Evolutionary conservation across 1,140 invertebrate genomes (phyloP), one percentile per base, ranked within the genome.

Genomic region (Thereuonema tuberculata): DNA sequence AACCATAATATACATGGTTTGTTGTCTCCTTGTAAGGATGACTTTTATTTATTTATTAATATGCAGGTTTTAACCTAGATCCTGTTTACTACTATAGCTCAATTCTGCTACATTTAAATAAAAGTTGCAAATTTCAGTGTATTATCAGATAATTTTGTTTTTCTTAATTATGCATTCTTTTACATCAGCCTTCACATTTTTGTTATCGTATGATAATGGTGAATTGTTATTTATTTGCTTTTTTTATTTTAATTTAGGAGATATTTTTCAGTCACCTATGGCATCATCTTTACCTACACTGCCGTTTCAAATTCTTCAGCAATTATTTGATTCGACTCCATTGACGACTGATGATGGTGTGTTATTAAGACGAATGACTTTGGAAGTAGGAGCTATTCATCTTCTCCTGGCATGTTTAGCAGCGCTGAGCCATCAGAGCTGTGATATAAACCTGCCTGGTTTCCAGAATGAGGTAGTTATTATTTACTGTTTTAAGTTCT

Each of bases 341-440:
- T 76, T 84, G 1, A 84, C 80, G n/a, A 86, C 86, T 1, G 86
- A 89, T 64, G 87, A 90, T 66, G 89, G 88, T 0, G 75, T 84
- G 14, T 70, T 86, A 55, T 70, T 93, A 49, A 75, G 90, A n/a
- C 75, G 83, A 2, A 85, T 86, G 66, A 84, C 87, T 54, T 80
- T 93, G 62, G 85, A 87, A 54, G 81, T 85, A 25, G 90, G 91
- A 15, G 87, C 86, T 37, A 79, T 93, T 65, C 81, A 89, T 66
- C 77, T 94, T 2, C 75, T 94, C 55, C 78, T 95, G 0, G 85
- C 87, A 29, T 94, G 89, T 69, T 75, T 94, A 23, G 86, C 89
- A 1, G 85, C 89, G 3, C 89, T 95, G 65, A 92, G 90, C 1
- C 90, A 93, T 71, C 89, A 92, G 68, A 78, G 79, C 24, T 64